These are phyloP conservation scores for Drosophila paranaensis DNA, from an alignment of 2,888 invertebrate genomes.

Conservation along the genomic window DNA sequence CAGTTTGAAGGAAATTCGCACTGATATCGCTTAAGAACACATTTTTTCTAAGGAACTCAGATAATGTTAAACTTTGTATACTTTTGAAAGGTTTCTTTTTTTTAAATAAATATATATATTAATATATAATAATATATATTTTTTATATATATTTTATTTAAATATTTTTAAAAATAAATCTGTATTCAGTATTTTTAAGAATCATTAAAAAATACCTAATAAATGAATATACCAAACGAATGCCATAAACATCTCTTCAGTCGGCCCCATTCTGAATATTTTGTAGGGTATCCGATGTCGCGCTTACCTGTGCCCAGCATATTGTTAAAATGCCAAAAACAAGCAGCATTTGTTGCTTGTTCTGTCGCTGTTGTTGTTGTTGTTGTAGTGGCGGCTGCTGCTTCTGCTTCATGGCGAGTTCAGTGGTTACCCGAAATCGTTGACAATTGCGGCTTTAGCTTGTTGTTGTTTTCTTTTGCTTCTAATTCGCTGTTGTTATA, in stretches of 20 bases:
- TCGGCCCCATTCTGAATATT: background rate
- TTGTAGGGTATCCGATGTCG: constrained; percentile 14
- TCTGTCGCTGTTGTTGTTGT: constrained; percentile 20
- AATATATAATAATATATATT: no score
- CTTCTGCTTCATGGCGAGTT: constrained; percentile 50
- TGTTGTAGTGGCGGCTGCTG: constrained; percentile 13
- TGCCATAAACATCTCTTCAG: background rate
- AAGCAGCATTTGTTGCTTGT: constrained; percentile 36
- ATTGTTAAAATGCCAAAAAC: constrained; percentile 55
- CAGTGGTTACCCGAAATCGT: constrained; percentile 38
- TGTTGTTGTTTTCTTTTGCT: constrained; percentile 14
- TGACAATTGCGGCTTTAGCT: constrained; percentile 24
- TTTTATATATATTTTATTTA: background rate
- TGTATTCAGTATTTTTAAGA: background rate
- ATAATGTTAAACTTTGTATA: background rate
- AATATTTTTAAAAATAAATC: background rate
- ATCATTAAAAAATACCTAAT: background rate
- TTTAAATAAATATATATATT: no score
- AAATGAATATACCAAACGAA: background rate
- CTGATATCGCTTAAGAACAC: background rate
- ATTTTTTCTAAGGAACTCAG: background rate
- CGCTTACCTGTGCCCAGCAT: constrained; percentile 60
- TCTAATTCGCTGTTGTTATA: constrained; percentile 39
- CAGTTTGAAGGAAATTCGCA: background rate
- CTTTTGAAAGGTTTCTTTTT: no score